Conservation (phyloP, 2,113 vertebrate genomes). For the Melanostigma gelatinosum region DNA sequence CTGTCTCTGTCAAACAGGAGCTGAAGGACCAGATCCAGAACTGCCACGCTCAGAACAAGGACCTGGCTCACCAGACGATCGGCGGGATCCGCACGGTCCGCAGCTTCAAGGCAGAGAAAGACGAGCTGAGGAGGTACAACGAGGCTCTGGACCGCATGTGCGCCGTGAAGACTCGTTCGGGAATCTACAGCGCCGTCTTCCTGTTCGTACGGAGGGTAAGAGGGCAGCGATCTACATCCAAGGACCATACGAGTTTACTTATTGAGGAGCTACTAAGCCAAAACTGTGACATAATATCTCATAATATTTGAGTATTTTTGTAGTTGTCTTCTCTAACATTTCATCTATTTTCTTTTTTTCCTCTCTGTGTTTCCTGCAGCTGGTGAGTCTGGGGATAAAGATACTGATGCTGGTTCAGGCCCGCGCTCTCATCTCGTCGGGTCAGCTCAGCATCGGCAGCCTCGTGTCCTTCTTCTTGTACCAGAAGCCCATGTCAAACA, state of each 20-base stretch:
- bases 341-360: not conserved
- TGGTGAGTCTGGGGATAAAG: constrained; percentile 75
- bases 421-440: constrained; percentile 77
- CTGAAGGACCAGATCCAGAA: constrained; percentile 83
- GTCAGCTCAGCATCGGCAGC: constrained; percentile 79
- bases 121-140: constrained; percentile 80
- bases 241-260: not conserved
- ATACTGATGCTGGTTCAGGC: constrained; percentile 83
- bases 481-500: constrained; percentile 78
- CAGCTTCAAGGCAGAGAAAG: constrained; percentile 83
- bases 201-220: constrained; percentile 80
- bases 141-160: constrained; percentile 72
- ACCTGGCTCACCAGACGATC: constrained; percentile 82
- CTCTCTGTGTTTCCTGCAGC: constrained; percentile 63
- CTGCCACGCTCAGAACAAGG: constrained; percentile 77
- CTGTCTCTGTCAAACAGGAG: constrained; percentile 61
- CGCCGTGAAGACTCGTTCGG: constrained; percentile 69
- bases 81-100: constrained; percentile 82
- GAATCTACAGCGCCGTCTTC: constrained; percentile 66
- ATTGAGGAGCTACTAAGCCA: not conserved
- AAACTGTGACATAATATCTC: not conserved
- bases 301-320: not conserved
- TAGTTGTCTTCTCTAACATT: not conserved
- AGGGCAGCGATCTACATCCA: not conserved
- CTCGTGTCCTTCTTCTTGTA: constrained; percentile 90